Evolutionary conservation across 2,113 vertebrate species (phyloP), one percentile per base, ranked within the genome.

Genomic region (Daboia siamensis): DNA sequence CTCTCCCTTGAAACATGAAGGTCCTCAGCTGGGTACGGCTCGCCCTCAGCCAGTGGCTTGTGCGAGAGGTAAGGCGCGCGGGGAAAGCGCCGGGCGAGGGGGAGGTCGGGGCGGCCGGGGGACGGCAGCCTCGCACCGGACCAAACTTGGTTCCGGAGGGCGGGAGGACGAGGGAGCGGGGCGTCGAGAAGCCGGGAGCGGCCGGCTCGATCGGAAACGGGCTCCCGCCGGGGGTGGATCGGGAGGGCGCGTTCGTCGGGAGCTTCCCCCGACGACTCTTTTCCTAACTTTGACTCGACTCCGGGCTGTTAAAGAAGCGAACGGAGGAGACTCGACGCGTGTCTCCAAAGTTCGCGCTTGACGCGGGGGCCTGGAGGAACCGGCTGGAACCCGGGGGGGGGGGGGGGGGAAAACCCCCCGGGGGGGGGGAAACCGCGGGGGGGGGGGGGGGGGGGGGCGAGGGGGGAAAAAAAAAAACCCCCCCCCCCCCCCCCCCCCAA

Each of bases 31-130:
- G 94, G 92, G 87, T 90, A 54, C 91, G 86, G 90, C 84, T 92
- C 86, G 33, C 91, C 29, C 91, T 94, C 92, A 91, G 92, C 84
- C 95, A 92, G 92, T 94, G 95, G 94, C 90, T 94, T 24, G 84
- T 95, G 92, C 96, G 95, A 92, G 94, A 97, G 96, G 96, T 96
- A 95, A 93, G 90, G 88, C 87, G 87, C 86, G 26, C 52, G 10
- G 26, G 69, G n/a, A 33, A 51, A 33, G n/a, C 69, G 15, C 69
- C n/a, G 15, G n/a, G 2, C 11, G 51, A 17, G n/a, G 15, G 86
- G 51, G 29, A 12, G 52, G 29, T 69, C 33, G 64, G 39, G 0
- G 23, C 4, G 1, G 46, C 33, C 10, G 24, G 2, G 1, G 2
- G 85, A 5, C 13, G 61, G 91, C 80, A 29, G 48, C 3, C n/a